Base-by-base conservation (phyloP, 2,797 vertebrate species). In the Poeciliopsis presidionis region DNA sequence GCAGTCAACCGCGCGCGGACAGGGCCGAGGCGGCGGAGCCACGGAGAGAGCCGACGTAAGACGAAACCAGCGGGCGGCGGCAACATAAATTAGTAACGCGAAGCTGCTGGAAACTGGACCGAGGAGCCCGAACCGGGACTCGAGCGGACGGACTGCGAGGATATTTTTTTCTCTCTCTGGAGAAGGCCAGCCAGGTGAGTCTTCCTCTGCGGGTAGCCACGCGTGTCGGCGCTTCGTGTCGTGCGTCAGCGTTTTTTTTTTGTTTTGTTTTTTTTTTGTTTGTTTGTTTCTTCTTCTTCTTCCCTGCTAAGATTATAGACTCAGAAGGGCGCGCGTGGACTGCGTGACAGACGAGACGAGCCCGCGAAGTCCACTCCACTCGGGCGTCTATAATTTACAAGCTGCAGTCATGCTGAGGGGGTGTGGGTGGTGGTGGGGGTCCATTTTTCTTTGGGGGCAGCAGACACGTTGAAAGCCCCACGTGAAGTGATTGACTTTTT, bases 361-460 rank as follows among this genome's bases (percentile, higher is more conserved):
- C 87, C 65, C 82, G 7, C 79, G 55, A 91, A 91, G 81, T 87
- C 82, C 0, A 51, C 79, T 84, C 78, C 81, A 84, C 83, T 79
- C 81, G 75, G 53, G 73, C 86, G 87, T 95, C 86, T 83, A 93
- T 94, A 91, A 95, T 94, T 90, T 43, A 94, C 82, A 36, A 82
- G 71, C 83, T 74, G 90, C 89, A 89, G 90, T 88, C 82, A 20
- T 61, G 39, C 39, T 69, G n/a, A 1, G 20, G 36, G 61, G 33
- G 14, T 9, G 41, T 43, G 2, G 4, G 6, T 7, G 49, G 0
- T 18, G 20, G 51, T 5, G 46, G 46, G 49, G 20, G 12, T 2
- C 57, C 16, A 6, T 36, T 63, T 63, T 36, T 1, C 20, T 22
- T 11, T 20, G 63, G 18, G 25, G 63, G 9, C 36, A 13, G 88